Conservation (phyloP, 1,140 invertebrate species). For the Ostrea edulis region DNA sequence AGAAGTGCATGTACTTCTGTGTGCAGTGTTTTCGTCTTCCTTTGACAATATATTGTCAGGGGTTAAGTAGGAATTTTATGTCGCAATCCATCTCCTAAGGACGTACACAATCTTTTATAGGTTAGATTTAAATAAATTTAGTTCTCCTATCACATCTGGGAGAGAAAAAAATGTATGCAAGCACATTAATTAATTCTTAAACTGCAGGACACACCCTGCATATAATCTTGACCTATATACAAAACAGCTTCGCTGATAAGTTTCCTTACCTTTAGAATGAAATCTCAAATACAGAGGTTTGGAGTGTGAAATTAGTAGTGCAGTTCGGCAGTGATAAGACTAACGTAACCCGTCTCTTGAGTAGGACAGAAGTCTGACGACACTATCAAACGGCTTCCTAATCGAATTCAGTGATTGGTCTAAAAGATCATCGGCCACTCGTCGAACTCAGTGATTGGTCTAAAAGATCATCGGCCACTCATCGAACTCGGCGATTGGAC, state of each 20-base stretch:
- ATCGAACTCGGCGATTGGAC: not conserved
- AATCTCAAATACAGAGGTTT: not conserved
- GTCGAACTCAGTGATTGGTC: not conserved
- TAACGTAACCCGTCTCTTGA: no score
- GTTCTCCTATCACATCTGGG: no score
- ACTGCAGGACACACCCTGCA: not conserved
- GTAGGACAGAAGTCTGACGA: no score
- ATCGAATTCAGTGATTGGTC: no score
- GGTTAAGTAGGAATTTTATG: no score
- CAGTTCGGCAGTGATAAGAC: not conserved
- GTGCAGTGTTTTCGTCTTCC: not conserved
- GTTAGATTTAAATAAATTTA: no score
- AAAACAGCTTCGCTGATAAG: not conserved
- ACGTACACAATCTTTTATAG: no score
- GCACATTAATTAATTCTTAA: no score
- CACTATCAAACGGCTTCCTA: no score
- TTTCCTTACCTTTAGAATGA: slow-evolving; percentile 13
- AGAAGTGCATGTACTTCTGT: not conserved
- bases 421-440: not conserved
- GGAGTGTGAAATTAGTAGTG: no score
- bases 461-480: not conserved
- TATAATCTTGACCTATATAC: slow-evolving; percentile 1
- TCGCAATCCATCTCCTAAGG: no score
- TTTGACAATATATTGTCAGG: not conserved
- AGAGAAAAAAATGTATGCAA: no score